phyloP scores from a whole-genome alignment of 2,113 vertebrate genomes.

The Geococcyx californianus region DNA sequence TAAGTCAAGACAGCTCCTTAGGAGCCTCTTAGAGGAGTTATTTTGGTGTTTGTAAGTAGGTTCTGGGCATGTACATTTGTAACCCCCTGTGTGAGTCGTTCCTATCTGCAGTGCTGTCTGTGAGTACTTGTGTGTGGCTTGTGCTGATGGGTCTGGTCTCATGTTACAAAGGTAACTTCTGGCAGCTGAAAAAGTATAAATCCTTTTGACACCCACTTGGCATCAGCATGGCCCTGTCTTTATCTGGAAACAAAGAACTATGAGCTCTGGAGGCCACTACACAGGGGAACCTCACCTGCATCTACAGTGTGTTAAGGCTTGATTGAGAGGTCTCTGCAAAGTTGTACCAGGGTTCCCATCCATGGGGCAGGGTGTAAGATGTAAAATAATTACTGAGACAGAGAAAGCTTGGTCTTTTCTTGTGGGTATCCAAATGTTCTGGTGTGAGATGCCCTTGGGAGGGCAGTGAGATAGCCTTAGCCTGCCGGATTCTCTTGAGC shows the following conservation, averaged over 20 bases:
- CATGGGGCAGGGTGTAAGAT: neutral
- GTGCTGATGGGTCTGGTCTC: neutral
- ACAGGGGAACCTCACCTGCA: neutral
- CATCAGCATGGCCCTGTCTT: neutral
- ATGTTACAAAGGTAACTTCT: neutral
- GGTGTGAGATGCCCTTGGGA: neutral
- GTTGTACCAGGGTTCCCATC: neutral
- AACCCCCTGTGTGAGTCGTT: neutral
- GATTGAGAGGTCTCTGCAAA: fast-evolving
- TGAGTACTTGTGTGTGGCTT: fast-evolving
- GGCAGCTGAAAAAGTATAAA: neutral
- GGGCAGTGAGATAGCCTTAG: neutral
- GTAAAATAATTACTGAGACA: neutral
- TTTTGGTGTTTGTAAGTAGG: neutral
- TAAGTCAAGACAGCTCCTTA: neutral
- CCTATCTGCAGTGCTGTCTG: neutral
- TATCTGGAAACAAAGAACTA: fast-evolving
- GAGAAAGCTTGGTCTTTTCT: neutral
- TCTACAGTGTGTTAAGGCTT: fast-evolving
- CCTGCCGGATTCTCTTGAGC: fast-evolving
- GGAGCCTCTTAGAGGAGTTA: neutral
- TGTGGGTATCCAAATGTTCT: neutral
- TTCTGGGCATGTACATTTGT: fast-evolving
- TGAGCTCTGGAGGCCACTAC: neutral
- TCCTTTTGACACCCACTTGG: neutral